Evolutionary conservation across 2,888 invertebrate genomes (phyloP), one percentile per base, ranked within the genome.

Genomic region (Timema cristinae): DNA sequence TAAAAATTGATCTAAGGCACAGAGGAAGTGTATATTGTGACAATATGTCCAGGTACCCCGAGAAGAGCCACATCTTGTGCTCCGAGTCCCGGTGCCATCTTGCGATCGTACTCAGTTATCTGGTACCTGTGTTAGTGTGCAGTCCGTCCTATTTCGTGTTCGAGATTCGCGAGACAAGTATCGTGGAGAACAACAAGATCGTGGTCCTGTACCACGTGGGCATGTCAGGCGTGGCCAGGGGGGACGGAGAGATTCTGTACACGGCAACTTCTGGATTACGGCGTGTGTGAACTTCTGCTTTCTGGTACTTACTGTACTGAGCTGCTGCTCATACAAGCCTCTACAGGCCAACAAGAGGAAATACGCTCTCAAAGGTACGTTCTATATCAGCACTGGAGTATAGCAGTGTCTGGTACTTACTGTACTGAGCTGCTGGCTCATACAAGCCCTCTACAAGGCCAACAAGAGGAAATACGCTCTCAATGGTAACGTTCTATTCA

Each of bases 11-110:
- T n/a, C n/a, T n/a, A n/a, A n/a, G n/a, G n/a, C n/a, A n/a, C n/a
- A n/a, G n/a, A n/a, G n/a, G n/a, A n/a, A n/a, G n/a, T n/a, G n/a
- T n/a, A n/a, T n/a, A n/a, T n/a, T n/a, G n/a, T n/a, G n/a, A n/a
- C n/a, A n/a, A n/a, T n/a, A n/a, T n/a, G n/a, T n/a, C n/a, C 87
- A 92, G 92, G 80, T 74, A 67, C 50, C 74, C 74, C 9, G 67
- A 74, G 9, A 77, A 77, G 63, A 82, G 81, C 47, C 77, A 74
- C 15, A 75, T 76, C 9, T 79, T 81, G 77, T 84, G 84, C 76
- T 82, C 79, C 73, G 79, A 82, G 75, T 72, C 77, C 15, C 78
- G 82, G 15, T 83, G 85, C 15, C 79, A 79, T 52, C 74, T 80
- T 9, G 81, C 82, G 56, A 83, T 85, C 54, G 70, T 80, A 5